Evolutionary conservation across 2,888 invertebrate species (phyloP), one percentile per base, ranked within the genome.

Genomic region (Xanthostigma xanthostigma): DNA sequence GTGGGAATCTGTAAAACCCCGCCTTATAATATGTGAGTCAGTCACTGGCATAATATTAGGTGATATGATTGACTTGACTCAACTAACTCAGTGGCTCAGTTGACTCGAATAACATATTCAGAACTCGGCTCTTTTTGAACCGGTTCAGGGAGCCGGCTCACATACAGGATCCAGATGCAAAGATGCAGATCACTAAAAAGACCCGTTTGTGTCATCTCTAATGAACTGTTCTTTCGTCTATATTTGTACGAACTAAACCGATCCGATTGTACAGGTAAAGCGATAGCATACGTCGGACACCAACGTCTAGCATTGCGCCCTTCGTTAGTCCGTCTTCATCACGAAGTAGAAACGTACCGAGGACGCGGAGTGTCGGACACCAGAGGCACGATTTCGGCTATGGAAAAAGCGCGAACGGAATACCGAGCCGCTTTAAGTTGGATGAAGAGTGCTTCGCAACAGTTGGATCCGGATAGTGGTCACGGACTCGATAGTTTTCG

Each of bases 401-500:
- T 97, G 93, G 97, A 98, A 67, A 89, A 88, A 62, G 81, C 89
- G 5, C 77, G 98, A 51, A 94, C 92, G 8, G 95, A 96, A 61
- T 99, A 99, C 66, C 76, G 98, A 46, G 98, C 89, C 0, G 86
- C 89, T 0, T 68, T 91, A n/a, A 85, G 84, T 57, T 98, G 98
- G 97, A 97, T 99, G 96, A 98, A 98, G 69, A 92, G 96, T 50
- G 83, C 91, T 2, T 94, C 95, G 38, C 81, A 86, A 51, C 90
- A 95, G 63, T 73, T 99, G 36, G 96, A 99, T 67, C 98, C 98
- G 0, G 98, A 98, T 62, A 91, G 93, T 0, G 91, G 88, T 50
- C 88, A 90, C 59, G 95, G 96, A 48, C 71, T 98, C 53, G 96
- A 97, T 58, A 90, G 89, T 65, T 99, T 96, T 66, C 76, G 97